Base-by-base conservation (phyloP, 2,888 invertebrate species). In the Dioctria linearis region DNA sequence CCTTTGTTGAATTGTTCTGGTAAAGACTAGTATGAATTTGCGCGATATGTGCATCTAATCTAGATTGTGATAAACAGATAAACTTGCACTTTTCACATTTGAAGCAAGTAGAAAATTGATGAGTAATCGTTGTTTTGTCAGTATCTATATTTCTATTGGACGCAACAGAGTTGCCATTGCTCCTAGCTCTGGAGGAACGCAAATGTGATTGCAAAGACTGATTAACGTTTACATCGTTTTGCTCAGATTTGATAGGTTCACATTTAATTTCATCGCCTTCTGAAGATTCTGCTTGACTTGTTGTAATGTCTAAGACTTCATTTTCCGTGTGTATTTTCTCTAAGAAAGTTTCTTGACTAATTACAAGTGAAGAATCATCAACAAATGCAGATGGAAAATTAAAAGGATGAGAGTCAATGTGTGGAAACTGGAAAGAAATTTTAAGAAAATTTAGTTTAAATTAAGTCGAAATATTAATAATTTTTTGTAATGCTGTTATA, bases 241-340 rank as follows among this genome's bases (percentile, higher is more conserved):
- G 73, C 83, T 89, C 89, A 0, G 87, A 88, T 80, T 89, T 89
- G 43, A 89, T 89, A 5, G 88, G 86, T 75, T 88, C 89, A 40
- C 37, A 11, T 42, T 79, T 79, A 40, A 79, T 63, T 49, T 79
- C 71, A 57, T 59, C 11, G 11, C 39, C 8, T 11, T 51, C 11
- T 42, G 37, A 13, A 11, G 49, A 9, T 11, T 42, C 11, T 40
- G 25, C 8, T 40, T 4, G 25, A 40, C 43, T 71, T 13, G 65
- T 11, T 39, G 5, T n/a, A 25, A 25, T 25, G 2, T 40, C 8
- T 13, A 13, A 43, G 25, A 39, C 61, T 5, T 63, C 39, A 39
- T 39, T 63, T 6, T 25, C 63, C 8, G 37, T 13, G 5, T 63
- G 63, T 9, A 63, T 63, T 63, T 63, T 63, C 4, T 37, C 63